A percentile compares a stretch with the other conserved stretches of the same genome.
phyloP scores from a whole-genome alignment of 2,113 vertebrate genomes.

The Microtus richardsoni region DNA sequence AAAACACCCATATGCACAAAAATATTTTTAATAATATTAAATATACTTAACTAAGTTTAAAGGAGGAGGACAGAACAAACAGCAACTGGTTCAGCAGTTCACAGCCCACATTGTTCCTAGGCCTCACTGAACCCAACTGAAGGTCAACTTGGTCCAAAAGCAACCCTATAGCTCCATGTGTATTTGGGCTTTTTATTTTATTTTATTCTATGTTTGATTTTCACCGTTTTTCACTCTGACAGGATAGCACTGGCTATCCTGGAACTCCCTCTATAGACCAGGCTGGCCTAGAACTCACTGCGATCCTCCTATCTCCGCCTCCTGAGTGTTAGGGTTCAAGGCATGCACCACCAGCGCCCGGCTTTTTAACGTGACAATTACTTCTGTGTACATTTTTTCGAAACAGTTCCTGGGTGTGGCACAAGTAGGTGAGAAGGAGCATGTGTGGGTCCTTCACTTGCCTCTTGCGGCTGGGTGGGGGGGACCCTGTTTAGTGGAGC shows the following conservation, averaged over 20 bases:
- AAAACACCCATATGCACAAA: background rate
- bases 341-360: too few relatives aligned
- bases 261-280: too few relatives aligned
- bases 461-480: background rate
- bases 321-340: too few relatives aligned
- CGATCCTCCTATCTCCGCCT: too few relatives aligned
- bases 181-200: background rate
- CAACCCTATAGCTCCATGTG: background rate
- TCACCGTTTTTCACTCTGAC: too few relatives aligned
- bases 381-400: background rate
- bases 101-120: background rate
- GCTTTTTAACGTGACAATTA: background rate
- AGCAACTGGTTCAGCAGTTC: background rate
- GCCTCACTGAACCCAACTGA: too few relatives aligned
- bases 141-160: background rate
- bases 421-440: fast-evolving
- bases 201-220: too few relatives aligned
- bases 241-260: too few relatives aligned
- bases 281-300: too few relatives aligned
- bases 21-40: background rate
- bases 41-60: background rate
- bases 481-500: background rate
- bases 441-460: fast-evolving
- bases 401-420: background rate
- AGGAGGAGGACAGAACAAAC: background rate